A percentile compares a stretch with the other conserved stretches of the same genome.
phyloP scores from a whole-genome alignment of 2,888 invertebrate genomes.

The Thymelicus acteon region DNA sequence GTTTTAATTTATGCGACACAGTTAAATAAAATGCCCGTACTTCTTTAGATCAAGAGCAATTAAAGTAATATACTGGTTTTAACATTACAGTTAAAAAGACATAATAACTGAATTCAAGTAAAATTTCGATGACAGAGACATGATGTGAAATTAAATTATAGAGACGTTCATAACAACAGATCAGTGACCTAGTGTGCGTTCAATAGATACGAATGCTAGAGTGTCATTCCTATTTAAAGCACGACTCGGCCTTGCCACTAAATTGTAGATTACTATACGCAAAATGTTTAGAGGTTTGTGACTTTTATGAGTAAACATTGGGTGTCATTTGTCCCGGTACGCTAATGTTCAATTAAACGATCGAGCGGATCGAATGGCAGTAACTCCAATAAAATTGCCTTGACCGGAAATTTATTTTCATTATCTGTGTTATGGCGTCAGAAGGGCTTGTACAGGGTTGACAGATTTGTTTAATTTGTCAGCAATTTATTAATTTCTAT shows the following conservation, averaged over 20 bases:
- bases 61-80: not conserved
- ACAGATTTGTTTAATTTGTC: too few species aligned
- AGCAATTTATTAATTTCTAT: too few species aligned
- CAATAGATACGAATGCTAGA: constrained; percentile 13
- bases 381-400: constrained; percentile 45
- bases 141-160: not conserved
- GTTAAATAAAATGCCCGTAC: constrained; percentile 1
- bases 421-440: constrained; percentile 40
- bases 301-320: constrained; percentile 12
- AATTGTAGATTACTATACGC: constrained; percentile 34
- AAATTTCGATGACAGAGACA: too few species aligned
- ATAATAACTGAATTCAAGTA: too few species aligned
- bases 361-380: constrained; percentile 3
- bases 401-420: constrained; percentile 54
- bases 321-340: not conserved
- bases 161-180: constrained; percentile 3
- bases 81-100: too few species aligned
- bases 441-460: constrained; percentile 14
- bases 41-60: not conserved
- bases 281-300: constrained; percentile 44
- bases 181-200: constrained; percentile 20
- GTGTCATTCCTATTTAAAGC: constrained; percentile 32
- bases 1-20: not conserved
- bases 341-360: constrained; percentile 28
- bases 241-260: constrained; percentile 29